Evolutionary conservation across 2,888 invertebrate genomes (phyloP), one percentile per base, ranked within the genome.

Genomic region (Choristoneura rosaceana): DNA sequence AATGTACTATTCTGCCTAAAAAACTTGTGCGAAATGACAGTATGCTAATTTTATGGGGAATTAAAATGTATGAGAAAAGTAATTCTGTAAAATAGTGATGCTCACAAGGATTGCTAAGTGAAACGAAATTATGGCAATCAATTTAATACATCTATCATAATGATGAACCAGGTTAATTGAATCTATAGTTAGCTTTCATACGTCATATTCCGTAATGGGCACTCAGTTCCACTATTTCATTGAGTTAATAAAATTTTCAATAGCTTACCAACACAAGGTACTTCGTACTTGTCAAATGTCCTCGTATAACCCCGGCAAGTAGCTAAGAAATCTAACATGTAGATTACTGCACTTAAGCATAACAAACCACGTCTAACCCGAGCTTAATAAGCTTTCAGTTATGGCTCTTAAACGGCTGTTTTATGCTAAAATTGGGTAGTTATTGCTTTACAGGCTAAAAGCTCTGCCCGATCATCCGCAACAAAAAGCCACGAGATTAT

Each of bases 341-440:
- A 58, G 14, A 55, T 34, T 59, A 45, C 38, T 65, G 17, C 43
- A 52, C 52, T 52, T 17, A 17, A 52, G 17, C 17, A 8, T 17
- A 4, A 14, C 15, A 50, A 52, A 17, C 15, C 15, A 15, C 3
- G 15, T 17, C 52, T 52, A 52, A 52, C 55, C 52, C 34, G 34
- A 38, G 58, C 47, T 67, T 71, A 63, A 71, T 50, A 62, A 45
- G 45, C 58, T 62, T 62, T 62, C 67, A 68, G 62, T 71, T 68
- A 71, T 63, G 58, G 67, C 67, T 17, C 17, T 33, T 50, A 68
- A 43, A 71, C 58, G 62, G 14, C 63, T 38, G 63, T 62, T 71
- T 68, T 68, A 71, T 67, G 71, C 71, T 68, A 71, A 68, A 68
- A 68, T 63, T 15, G 38, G 38, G 67, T 68, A 41, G 71, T 68